phyloP scores from a whole-genome alignment of 92 coral and sea anemone species.

The Epizoanthus illoricatus region DNA sequence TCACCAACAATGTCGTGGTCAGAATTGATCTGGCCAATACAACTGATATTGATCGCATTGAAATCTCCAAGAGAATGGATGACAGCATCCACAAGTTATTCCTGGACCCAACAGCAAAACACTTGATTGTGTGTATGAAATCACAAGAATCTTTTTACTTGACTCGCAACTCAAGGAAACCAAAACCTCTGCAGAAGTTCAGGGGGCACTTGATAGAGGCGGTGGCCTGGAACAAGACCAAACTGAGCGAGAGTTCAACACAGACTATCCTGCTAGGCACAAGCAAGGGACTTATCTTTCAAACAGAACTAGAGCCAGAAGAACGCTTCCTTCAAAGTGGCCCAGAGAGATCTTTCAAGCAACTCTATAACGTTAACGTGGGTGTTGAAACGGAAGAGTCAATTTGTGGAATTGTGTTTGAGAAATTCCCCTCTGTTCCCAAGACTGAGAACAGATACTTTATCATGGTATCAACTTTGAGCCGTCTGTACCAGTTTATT shows the following conservation, averaged over 20 bases:
- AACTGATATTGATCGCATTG: conserved; percentile 88
- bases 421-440: conserved; percentile 78
- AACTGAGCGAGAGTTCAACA: conserved; percentile 83
- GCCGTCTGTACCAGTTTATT: conserved; percentile 90
- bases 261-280: conserved; percentile 95
- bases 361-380: conserved; percentile 87
- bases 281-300: conserved; percentile 86
- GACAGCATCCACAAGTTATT: conserved; percentile 85
- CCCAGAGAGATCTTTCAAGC: conserved; percentile 84
- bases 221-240: conserved; percentile 96
- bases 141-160: conserved; percentile 89
- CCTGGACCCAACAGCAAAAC: conserved; percentile 94
- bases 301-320: conserved; percentile 93
- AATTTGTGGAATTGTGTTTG: conserved; percentile 92
- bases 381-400: conserved; percentile 78
- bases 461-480: conserved; percentile 91
- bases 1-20: conserved; percentile 74
- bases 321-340: conserved; percentile 95
- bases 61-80: conserved; percentile 78
- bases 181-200: conserved; percentile 79
- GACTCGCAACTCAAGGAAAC: conserved; percentile 88
- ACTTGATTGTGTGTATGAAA: conserved; percentile 82
- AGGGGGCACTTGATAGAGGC: conserved; percentile 92
- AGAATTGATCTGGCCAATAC: conserved; percentile 87
- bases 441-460: conserved; percentile 82